Evolutionary conservation across 2,113 vertebrate species (phyloP).

Genomic region (Limanda limanda): DNA sequence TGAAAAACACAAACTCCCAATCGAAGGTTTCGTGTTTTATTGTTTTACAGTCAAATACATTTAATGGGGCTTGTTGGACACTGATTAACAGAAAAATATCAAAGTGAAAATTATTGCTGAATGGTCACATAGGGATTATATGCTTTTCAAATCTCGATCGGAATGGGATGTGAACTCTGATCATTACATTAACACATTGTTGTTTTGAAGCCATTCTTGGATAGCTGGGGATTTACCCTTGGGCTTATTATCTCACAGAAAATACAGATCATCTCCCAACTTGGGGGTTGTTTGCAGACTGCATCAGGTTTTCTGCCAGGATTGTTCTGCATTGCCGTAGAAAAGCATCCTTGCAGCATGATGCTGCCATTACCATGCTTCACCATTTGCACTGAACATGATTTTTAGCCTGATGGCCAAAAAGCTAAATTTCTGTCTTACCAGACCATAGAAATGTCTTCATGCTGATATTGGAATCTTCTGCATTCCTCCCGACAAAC

Average conservation of each 20-base stretch:
- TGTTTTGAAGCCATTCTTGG: background rate
- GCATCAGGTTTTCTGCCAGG: background rate
- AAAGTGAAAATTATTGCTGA: background rate
- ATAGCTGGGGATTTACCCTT: background rate
- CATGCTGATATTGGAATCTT: background rate
- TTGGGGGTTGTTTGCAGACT: background rate
- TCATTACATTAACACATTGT: background rate
- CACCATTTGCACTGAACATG: background rate
- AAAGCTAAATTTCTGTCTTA: background rate
- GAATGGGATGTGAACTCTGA: background rate
- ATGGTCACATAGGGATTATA: background rate
- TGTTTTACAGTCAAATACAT: background rate
- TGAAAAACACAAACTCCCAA: background rate
- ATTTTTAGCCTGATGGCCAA: background rate
- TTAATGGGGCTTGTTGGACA: background rate
- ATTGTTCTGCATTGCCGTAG: too few species aligned
- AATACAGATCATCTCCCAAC: background rate
- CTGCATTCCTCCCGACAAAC: background rate
- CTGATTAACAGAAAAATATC: background rate
- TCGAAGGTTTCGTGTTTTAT: slow-evolving; percentile 2
- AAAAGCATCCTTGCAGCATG: too few species aligned
- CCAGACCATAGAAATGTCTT: background rate
- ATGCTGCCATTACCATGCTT: background rate
- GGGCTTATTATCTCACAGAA: background rate
- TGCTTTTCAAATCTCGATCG: background rate